Conservation (phyloP, 2,797 vertebrate genomes). For the Poeciliopsis gracilis region DNA sequence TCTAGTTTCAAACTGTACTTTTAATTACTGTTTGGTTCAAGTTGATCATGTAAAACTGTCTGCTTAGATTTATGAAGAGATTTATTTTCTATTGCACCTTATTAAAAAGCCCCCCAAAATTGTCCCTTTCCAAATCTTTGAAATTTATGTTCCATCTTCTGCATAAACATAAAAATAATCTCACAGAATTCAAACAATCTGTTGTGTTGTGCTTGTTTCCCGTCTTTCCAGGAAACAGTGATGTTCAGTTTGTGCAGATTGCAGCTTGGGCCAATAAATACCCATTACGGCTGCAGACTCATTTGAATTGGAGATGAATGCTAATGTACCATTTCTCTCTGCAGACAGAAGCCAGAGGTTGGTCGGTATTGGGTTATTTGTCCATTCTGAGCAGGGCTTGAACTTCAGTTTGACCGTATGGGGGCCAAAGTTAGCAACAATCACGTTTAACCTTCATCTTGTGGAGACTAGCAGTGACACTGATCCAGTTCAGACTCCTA, state of each 20-base stretch:
- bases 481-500: constrained; percentile 1
- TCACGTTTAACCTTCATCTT: background rate
- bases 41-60: too few relatives aligned
- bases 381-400: background rate
- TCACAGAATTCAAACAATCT: background rate
- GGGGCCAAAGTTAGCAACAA: background rate
- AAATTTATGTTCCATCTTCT: background rate
- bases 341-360: constrained; percentile 11
- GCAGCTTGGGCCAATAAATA: constrained; percentile 7
- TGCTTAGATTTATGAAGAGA: background rate
- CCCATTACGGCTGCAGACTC: background rate
- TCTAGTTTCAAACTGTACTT: background rate
- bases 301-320: constrained; percentile 14
- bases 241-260: constrained; percentile 5
- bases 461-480: background rate
- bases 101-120: background rate
- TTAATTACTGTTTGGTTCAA: background rate
- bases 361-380: background rate
- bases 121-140: background rate
- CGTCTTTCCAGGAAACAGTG: background rate
- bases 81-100: background rate
- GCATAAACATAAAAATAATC: background rate
- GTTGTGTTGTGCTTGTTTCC: background rate
- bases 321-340: constrained; percentile 7
- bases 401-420: background rate